Evolutionary conservation across 35 echinoderm and acorn worm species (phyloP).

Genomic region (Ptychodera flava): DNA sequence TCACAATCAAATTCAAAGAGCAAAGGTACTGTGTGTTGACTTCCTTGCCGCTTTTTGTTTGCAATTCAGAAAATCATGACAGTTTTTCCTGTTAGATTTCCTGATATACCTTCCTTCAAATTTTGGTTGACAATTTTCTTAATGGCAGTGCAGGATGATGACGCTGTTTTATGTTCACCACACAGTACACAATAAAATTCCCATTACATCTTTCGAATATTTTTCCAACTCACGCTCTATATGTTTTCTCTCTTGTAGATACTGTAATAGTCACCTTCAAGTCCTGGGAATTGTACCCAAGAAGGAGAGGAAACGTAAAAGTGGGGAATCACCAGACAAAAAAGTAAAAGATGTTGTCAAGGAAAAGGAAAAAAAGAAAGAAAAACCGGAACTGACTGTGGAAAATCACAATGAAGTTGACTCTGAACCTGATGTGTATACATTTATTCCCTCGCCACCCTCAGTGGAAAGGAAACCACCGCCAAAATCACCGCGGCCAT

Average conservation of each 20-base stretch:
- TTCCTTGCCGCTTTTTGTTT: no score
- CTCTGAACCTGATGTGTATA: constrained; percentile 13
- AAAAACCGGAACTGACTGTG: constrained; percentile 12
- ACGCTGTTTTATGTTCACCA: no score
- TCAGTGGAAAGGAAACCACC: background rate
- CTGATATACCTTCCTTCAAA: no score
- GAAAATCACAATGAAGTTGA: constrained; percentile 15
- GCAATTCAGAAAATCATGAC: no score
- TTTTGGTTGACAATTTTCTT: no score
- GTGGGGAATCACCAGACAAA: constrained; percentile 33
- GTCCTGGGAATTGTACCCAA: constrained; percentile 91
- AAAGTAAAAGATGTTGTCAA: constrained; percentile 77
- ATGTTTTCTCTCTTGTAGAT: constrained; percentile 41
- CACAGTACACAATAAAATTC: no score
- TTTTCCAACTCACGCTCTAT: no score
- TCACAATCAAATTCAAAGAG: no score
- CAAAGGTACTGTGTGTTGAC: no score
- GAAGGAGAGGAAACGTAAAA: constrained; percentile 66
- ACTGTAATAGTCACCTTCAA: constrained; percentile 97
- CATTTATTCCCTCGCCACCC: background rate
- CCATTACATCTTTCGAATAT: no score
- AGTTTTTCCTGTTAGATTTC: no score
- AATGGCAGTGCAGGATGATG: no score
- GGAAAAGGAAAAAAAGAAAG: constrained; percentile 56
- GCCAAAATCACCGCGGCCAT: constrained; percentile 24